A percentile compares a stretch with the other conserved stretches of the same genome.
phyloP scores from a whole-genome alignment of 2,797 vertebrate species.

The Caiman crocodilus region DNA sequence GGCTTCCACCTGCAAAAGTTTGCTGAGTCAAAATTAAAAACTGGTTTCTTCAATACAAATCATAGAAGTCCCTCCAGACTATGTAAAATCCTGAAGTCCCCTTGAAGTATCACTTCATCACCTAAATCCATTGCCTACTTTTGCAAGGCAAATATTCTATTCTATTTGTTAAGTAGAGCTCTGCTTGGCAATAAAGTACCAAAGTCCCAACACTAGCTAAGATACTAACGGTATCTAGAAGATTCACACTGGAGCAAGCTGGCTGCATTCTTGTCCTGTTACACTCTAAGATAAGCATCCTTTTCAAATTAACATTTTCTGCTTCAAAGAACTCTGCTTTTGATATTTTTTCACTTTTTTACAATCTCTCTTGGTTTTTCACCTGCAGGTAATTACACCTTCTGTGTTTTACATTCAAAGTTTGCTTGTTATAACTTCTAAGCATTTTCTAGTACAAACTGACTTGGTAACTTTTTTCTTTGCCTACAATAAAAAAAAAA shows the following conservation, averaged over 20 bases:
- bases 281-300: not conserved
- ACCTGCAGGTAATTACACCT: not conserved
- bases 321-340: not conserved
- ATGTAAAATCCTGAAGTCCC: not conserved
- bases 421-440: not conserved
- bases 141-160: not conserved
- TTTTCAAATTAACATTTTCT: not conserved
- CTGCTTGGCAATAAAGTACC: not conserved
- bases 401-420: constrained; percentile 12
- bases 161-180: rapidly evolving
- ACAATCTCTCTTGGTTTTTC: not conserved
- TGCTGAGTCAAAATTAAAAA: not conserved
- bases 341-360: not conserved
- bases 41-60: not conserved
- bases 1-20: not conserved
- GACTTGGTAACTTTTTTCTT: not conserved
- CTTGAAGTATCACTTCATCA: too few species aligned
- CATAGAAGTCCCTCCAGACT: not conserved
- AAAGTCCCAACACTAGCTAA: not conserved
- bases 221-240: not conserved
- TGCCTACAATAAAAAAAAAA: not conserved
- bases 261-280: not conserved
- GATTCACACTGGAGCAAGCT: not conserved
- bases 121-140: not conserved
- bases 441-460: not conserved